Conservation (phyloP, 2,888 invertebrate genomes). For the Chloroclystis v-ata region DNA sequence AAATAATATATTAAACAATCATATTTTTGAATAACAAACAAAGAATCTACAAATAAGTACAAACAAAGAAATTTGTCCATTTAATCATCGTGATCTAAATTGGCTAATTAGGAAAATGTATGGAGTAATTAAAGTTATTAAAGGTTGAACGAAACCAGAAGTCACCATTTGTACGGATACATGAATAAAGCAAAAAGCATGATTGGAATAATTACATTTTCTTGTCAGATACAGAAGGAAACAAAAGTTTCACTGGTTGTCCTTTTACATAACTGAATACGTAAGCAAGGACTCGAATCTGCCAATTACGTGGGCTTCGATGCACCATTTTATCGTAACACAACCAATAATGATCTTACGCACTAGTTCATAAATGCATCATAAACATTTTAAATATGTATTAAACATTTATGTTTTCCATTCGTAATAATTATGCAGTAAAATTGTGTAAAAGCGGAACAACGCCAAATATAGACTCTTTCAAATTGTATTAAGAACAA, state of each 20-base stretch:
- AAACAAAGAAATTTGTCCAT: not conserved
- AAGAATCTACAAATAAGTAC: too few species aligned
- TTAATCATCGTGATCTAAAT: conserved; percentile 1
- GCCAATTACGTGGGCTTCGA: conserved; percentile 24
- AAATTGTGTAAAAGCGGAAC: too few species aligned
- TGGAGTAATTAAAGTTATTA: conserved; percentile 9
- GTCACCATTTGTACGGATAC: conserved; percentile 7
- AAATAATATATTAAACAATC: too few species aligned
- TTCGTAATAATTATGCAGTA: too few species aligned
- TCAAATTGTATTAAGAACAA: not conserved
- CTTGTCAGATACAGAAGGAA: conserved; percentile 25
- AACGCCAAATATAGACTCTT: too few species aligned
- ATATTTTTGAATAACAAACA: too few species aligned
- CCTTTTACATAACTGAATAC: conserved; percentile 43
- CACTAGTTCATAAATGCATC: conserved; percentile 10
- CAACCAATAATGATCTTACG: conserved; percentile 24
- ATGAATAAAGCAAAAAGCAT: conserved; percentile 5
- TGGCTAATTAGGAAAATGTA: conserved; percentile 14
- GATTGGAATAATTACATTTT: conserved; percentile 9
- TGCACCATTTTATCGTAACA: conserved; percentile 20
- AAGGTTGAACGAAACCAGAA: conserved; percentile 26
- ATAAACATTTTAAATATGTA: conserved; percentile 3
- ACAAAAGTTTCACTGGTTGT: conserved; percentile 34
- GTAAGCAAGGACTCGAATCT: conserved; percentile 37
- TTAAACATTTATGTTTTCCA: too few species aligned